A percentile compares a stretch with the other conserved stretches of the same genome.
Conservation (phyloP, 1,140 invertebrate genomes). For the Neelides sp. region DNA sequence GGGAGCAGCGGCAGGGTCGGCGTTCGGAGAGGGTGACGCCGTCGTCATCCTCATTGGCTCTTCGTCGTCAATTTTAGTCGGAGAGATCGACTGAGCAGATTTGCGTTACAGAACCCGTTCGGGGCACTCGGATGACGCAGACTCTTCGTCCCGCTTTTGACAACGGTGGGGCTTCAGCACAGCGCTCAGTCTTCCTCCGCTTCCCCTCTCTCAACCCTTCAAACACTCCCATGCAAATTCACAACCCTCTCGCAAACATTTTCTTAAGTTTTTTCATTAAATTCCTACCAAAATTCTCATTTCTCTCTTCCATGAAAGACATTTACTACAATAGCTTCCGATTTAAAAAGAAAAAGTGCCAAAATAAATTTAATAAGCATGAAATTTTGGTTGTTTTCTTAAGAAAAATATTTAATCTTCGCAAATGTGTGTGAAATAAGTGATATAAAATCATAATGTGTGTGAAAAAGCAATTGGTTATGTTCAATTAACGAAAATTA, state of each 20-base stretch:
- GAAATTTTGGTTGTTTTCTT: conserved; percentile 1
- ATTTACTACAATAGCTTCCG: background rate
- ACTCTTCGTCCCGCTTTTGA: conserved; percentile 2
- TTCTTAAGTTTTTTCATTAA: too few relatives aligned
- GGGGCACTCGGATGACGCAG: conserved; percentile 7
- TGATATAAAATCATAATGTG: too few relatives aligned
- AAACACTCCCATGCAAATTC: conserved; percentile 6
- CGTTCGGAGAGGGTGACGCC: background rate
- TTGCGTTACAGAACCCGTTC: too few relatives aligned
- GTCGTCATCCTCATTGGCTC: background rate
- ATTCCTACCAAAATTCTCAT: background rate
- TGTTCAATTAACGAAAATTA: too few relatives aligned
- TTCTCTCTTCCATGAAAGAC: background rate
- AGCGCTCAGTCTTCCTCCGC: background rate
- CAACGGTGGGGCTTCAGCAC: too few relatives aligned
- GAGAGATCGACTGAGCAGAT: background rate
- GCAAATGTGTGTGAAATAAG: background rate
- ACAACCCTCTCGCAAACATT: too few relatives aligned
- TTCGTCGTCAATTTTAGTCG: background rate
- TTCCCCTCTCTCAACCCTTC: conserved; percentile 1
- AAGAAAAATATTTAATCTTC: background rate
- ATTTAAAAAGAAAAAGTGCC: too few relatives aligned
- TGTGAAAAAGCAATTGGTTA: too few relatives aligned
- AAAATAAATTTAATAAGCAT: conserved; percentile 3
- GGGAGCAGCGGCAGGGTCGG: too few relatives aligned